Conservation (phyloP, 64 coral and sea anemone species). For the Stylophora pistillata region DNA sequence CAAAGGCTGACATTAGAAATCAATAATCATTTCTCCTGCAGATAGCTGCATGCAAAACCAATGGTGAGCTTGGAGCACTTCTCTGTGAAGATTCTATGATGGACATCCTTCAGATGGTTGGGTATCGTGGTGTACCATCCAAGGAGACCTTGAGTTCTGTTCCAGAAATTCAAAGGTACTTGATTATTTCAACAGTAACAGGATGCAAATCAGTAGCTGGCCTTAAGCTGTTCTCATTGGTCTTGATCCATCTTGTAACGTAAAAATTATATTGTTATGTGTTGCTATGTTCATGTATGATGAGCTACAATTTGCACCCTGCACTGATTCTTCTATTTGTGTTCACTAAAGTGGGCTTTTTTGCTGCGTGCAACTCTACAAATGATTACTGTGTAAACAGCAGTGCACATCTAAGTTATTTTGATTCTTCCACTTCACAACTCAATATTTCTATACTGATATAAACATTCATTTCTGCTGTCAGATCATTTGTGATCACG, state of each 20-base stretch:
- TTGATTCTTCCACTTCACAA: background rate
- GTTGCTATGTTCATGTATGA: slow-evolving; percentile 22
- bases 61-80: too few relatives aligned
- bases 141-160: slow-evolving; percentile 57
- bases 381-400: too few relatives aligned
- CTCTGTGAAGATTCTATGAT: too few relatives aligned
- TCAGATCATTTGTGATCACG: slow-evolving; percentile 75
- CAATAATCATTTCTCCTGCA: too few relatives aligned
- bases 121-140: slow-evolving; percentile 45
- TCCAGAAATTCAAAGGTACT: slow-evolving; percentile 50
- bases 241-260: background rate
- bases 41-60: too few relatives aligned
- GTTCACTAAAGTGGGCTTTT: slow-evolving; percentile 21
- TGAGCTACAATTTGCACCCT: slow-evolving; percentile 15
- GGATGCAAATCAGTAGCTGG: slow-evolving; percentile 28
- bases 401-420: too few relatives aligned
- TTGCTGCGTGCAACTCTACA: background rate
- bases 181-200: slow-evolving; percentile 17
- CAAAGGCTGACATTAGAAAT: too few relatives aligned
- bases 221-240: slow-evolving; percentile 5
- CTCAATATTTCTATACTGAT: background rate
- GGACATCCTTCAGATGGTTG: too few relatives aligned
- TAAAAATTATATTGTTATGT: slow-evolving; percentile 4
- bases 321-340: slow-evolving; percentile 19
- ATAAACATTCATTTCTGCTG: slow-evolving; percentile 45